phyloP scores from a whole-genome alignment of 2,797 vertebrate species.

The Coregonus suidteri region DNA sequence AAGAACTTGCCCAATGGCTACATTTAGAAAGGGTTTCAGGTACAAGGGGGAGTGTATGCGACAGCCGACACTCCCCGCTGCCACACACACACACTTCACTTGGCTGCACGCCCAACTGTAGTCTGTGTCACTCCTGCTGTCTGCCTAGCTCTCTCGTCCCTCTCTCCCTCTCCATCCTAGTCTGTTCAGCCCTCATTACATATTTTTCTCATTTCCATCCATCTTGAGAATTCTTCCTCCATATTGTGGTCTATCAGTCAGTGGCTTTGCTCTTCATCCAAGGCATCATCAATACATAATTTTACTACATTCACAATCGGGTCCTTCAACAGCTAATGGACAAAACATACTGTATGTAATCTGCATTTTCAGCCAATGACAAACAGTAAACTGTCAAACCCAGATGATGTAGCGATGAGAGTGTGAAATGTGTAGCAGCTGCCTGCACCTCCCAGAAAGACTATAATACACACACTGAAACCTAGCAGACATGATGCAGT shows the following conservation, averaged over 20 bases:
- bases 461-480: slow-evolving; percentile 20
- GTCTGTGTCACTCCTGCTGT: slow-evolving; percentile 20
- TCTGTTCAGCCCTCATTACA: slow-evolving; percentile 56
- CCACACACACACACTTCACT: slow-evolving; percentile 30
- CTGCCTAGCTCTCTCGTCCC: slow-evolving; percentile 4
- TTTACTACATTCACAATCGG: slow-evolving; percentile 24
- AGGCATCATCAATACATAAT: background rate
- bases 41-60: slow-evolving; percentile 35
- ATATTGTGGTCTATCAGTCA: slow-evolving; percentile 43
- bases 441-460: slow-evolving; percentile 55
- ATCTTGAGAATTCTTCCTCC: slow-evolving; percentile 52
- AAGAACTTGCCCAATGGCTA: background rate
- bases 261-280: slow-evolving; percentile 27
- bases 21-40: slow-evolving; percentile 59
- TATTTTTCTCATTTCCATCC: slow-evolving; percentile 62
- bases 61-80: background rate
- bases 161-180: background rate
- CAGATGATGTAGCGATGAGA: slow-evolving; percentile 59
- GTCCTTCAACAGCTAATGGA: slow-evolving; percentile 41
- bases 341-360: slow-evolving; percentile 37
- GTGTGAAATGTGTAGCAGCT: slow-evolving; percentile 68
- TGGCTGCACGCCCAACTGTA: slow-evolving; percentile 29
- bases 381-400: slow-evolving; percentile 42
- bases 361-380: slow-evolving; percentile 47
- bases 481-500: slow-evolving; percentile 12